These are phyloP conservation scores for Suricata suricatta DNA, from an alignment of 2,113 vertebrate genomes.

Conservation along the genomic window DNA sequence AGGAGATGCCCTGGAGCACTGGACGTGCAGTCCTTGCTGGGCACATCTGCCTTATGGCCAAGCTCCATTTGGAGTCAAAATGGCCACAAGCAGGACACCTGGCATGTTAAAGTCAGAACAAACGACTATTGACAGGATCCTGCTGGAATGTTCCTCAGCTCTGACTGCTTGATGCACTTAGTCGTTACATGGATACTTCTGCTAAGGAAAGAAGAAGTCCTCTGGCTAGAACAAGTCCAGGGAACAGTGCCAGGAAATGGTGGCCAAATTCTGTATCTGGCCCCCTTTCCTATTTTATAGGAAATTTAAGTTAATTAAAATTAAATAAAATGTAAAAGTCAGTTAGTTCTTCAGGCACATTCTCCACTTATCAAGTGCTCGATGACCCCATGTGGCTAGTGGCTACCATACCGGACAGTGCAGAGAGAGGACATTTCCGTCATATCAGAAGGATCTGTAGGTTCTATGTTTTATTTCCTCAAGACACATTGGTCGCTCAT, in stretches of 20 bases:
- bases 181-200: not conserved
- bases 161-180: not conserved
- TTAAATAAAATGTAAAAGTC: not conserved
- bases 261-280: not conserved
- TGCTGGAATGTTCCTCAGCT: not conserved
- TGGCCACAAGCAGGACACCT: not conserved
- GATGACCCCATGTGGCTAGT: not conserved
- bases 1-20: not conserved
- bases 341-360: not conserved
- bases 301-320: not conserved
- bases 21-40: not conserved
- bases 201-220: not conserved
- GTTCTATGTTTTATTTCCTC: not conserved
- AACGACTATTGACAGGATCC: not conserved
- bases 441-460: not conserved
- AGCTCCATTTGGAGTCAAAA: not conserved
- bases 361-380: not conserved
- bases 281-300: not conserved
- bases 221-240: not conserved
- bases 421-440: not conserved
- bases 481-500: not conserved
- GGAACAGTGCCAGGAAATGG: not conserved
- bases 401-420: not conserved
- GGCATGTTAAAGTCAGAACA: not conserved
- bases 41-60: not conserved